Conservation (phyloP, 92 coral and sea anemone species). For the Hydrozoanthus gracilis region DNA sequence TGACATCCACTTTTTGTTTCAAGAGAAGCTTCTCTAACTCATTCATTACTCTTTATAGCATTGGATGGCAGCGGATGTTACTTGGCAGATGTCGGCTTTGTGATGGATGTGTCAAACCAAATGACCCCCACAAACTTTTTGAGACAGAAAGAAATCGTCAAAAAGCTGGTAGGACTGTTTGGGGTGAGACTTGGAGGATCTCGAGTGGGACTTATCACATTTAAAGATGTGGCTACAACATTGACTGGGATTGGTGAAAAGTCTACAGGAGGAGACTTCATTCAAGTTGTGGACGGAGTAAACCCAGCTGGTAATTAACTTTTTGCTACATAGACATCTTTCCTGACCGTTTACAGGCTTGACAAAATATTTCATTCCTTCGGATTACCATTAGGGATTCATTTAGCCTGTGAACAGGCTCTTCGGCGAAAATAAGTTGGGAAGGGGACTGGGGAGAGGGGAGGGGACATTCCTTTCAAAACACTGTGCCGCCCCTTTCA, state of each 20-base stretch:
- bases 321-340: not conserved
- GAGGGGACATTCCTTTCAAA: too few species aligned
- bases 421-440: too few species aligned
- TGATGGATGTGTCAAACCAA: conserved; percentile 5
- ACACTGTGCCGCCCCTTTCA: too few species aligned
- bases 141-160: not conserved
- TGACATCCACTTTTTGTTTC: too few species aligned
- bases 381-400: too few species aligned
- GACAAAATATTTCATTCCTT: too few species aligned
- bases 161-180: not conserved
- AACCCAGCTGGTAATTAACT: not conserved
- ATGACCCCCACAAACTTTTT: not conserved
- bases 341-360: too few species aligned
- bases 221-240: not conserved
- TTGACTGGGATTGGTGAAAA: not conserved
- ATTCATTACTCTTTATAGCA: too few species aligned
- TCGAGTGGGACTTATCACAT: conserved; percentile 7
- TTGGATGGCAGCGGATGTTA: not conserved
- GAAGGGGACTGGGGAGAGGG: too few species aligned
- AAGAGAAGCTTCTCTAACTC: too few species aligned
- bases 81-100: conserved; percentile 15
- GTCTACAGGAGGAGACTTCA: not conserved
- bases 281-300: not conserved
- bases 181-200: conserved; percentile 9
- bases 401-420: too few species aligned